Evolutionary conservation across 2,888 invertebrate species (phyloP).

Genomic region (Alloplasta piceator): DNA sequence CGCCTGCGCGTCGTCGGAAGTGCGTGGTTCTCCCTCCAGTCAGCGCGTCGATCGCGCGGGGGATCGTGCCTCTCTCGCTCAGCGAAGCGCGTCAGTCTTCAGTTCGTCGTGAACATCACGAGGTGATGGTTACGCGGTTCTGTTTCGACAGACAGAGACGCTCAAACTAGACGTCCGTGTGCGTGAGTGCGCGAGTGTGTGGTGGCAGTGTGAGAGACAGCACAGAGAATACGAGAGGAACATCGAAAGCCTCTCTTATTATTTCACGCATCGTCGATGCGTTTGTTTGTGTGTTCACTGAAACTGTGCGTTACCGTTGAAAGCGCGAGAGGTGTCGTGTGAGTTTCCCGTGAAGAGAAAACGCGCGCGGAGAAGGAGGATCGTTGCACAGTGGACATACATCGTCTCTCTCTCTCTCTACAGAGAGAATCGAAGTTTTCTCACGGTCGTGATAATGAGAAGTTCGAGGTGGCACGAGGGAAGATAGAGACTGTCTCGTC

Average conservation of each 20-base stretch:
- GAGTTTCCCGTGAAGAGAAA: not conserved
- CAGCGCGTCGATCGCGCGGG: conserved; percentile 60
- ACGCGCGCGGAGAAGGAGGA: conserved; percentile 25
- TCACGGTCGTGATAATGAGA: conserved; percentile 70
- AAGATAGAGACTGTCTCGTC: conserved; percentile 53
- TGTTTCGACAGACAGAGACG: too few species aligned
- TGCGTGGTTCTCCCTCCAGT: conserved; percentile 60
- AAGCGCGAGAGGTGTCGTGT: not conserved
- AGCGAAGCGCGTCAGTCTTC: conserved; percentile 73
- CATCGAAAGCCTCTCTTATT: conserved; percentile 4
- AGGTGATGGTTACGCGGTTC: conserved; percentile 66
- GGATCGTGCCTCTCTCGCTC: conserved; percentile 33
- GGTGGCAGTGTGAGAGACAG: not conserved
- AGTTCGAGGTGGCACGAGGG: conserved; percentile 71
- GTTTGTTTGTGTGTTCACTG: not conserved
- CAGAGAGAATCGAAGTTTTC: conserved; percentile 10
- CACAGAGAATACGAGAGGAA: conserved; percentile 29
- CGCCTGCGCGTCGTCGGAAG: conserved; percentile 46
- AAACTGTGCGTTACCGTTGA: not conserved
- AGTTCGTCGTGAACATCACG: conserved; percentile 75
- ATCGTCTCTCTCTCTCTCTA: not conserved
- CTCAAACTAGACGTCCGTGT: not conserved
- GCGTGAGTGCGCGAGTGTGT: conserved; percentile 16
- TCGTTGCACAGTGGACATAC: conserved; percentile 12
- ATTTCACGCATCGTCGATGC: conserved; percentile 29